Percentiles rank a stretch among this genome's conserved stretches.
Evolutionary conservation across 2,797 vertebrate species (phyloP).

Genomic region (Xenentodon cancila): DNA sequence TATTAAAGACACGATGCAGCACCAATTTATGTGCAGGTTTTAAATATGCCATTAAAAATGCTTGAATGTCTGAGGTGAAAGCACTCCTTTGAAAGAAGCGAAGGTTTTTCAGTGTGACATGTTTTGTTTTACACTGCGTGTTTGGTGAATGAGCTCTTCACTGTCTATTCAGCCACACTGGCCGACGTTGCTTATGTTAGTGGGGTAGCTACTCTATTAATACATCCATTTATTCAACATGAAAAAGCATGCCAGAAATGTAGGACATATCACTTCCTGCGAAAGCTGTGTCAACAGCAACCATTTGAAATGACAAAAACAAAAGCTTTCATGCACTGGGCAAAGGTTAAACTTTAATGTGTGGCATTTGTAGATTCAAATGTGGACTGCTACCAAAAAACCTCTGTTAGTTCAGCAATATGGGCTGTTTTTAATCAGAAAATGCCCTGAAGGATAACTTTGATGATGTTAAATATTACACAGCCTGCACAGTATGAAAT

Average conservation of each 20-base stretch:
- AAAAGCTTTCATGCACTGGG: constrained; percentile 30
- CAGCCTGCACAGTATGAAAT: background rate
- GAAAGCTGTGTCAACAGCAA: constrained; percentile 24
- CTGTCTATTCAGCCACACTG: background rate
- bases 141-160: constrained; percentile 16
- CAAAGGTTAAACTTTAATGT: constrained; percentile 16
- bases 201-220: constrained; percentile 44
- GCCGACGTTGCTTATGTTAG: constrained; percentile 13
- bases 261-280: constrained; percentile 57
- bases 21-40: background rate
- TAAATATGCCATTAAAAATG: constrained; percentile 6
- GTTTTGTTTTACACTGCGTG: background rate
- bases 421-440: constrained; percentile 6
- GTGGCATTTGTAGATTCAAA: background rate
- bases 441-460: background rate
- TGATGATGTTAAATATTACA: constrained; percentile 17
- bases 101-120: constrained; percentile 6
- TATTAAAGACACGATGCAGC: background rate
- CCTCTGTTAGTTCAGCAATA: background rate
- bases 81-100: background rate
- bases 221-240: constrained; percentile 49
- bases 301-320: constrained; percentile 25
- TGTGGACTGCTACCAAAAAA: background rate
- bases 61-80: background rate
- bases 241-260: constrained; percentile 47